Evolutionary conservation across 2,113 vertebrate genomes (phyloP).

Genomic region (Apodemus sylvaticus): DNA sequence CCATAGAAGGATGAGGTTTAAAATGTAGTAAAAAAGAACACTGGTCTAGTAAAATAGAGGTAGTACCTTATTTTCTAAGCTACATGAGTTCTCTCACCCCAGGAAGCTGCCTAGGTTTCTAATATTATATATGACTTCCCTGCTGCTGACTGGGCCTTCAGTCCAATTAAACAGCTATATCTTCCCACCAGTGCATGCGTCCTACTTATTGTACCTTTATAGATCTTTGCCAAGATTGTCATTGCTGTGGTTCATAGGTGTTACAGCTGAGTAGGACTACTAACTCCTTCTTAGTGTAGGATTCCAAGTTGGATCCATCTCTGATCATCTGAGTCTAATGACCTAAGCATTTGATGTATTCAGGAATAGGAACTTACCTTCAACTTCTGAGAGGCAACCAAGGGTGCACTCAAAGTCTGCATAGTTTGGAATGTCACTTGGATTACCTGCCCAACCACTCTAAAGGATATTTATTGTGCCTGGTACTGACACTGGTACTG

Average conservation of each 20-base stretch:
- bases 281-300: background rate
- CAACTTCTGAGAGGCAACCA: background rate
- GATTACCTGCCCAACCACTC: background rate
- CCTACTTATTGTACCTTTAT: background rate
- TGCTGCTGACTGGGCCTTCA: background rate
- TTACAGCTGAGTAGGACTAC: background rate
- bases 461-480: background rate
- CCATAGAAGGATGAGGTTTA: background rate
- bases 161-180: background rate
- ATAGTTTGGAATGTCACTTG: background rate
- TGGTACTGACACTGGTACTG: background rate
- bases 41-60: background rate
- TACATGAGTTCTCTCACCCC: background rate
- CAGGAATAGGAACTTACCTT: background rate
- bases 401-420: background rate
- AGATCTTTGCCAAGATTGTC: background rate
- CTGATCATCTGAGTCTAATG: background rate
- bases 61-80: too few species aligned
- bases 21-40: background rate
- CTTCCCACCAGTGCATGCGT: background rate
- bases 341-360: background rate
- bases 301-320: background rate
- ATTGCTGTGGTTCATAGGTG: background rate
- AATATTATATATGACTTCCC: background rate
- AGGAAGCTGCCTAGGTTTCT: background rate